Evolutionary conservation across 2,888 invertebrate genomes (phyloP), one percentile per base, ranked within the genome.

Genomic region (Halictus quadricinctus): DNA sequence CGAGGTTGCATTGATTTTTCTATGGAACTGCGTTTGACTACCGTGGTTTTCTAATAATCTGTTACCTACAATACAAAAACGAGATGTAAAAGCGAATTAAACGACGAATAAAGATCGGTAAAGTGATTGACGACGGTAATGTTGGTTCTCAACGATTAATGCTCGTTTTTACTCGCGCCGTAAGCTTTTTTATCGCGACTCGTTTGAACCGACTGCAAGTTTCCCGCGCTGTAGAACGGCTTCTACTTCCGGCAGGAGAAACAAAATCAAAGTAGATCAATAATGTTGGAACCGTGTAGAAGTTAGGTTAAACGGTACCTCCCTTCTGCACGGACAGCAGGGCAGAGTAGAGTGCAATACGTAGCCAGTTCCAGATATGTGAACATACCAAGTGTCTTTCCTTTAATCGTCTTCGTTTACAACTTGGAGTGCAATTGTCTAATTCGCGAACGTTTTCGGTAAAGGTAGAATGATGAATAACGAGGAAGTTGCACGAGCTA

Each of bases 251-350:
- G 73, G 36, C 80, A 76, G 83, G 70, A 72, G 70, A 77, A 79
- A 66, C 79, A 86, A 81, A 80, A 86, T 85, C 79, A 76, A 80
- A 83, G 87, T 87, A 87, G 85, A 89, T 88, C 87, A 85, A 88
- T 88, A 89, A 85, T 79, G 43, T 58, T 70, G 79, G 25, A 81
- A 80, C 78, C 41, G 50, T 41, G 80, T 84, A 80, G 80, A 85
- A 80, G 85, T 72, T 78, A 78, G 84, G 85, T 85, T 84, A 80
- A 78, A 48, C 5, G 60, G 18, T 29, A 48, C 18, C 72, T 70
- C 60, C 58, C 64, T 43, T 10, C 12, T 29, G 48, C 25, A 48
- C 48, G n/a, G 48, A 29, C n/a, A n/a, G 3, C 25, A 29, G 15
- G 21, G 76, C 46, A 46, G 70, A 43, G 64, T 48, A 8, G 36